A percentile compares a stretch with the other conserved stretches of the same genome.
Evolutionary conservation across 1,140 invertebrate genomes (phyloP).

Genomic region (Ips typographus): DNA sequence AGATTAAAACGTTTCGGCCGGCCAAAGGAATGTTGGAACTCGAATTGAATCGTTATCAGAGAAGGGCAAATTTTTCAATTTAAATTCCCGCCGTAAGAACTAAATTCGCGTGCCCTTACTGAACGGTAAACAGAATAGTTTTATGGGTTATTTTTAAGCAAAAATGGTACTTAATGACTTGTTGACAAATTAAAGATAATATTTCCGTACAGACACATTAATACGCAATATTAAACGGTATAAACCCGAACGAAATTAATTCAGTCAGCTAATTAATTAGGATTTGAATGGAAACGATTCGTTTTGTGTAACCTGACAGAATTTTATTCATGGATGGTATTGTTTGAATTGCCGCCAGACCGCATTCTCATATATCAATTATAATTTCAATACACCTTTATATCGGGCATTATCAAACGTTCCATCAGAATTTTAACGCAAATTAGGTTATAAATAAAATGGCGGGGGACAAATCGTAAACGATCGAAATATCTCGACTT

Average conservation of each 20-base stretch:
- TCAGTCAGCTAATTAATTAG: neutral
- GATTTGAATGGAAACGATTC: conserved; percentile 5
- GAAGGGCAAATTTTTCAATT: no score
- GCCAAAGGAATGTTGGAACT: no score
- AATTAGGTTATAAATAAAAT: conserved; percentile 24
- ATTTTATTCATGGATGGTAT: conserved; percentile 1
- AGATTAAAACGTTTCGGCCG: no score
- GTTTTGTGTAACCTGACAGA: conserved; percentile 7
- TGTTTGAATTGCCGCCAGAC: conserved; percentile 1
- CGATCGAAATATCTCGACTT: conserved; percentile 6
- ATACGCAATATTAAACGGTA: neutral
- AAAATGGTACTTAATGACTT: no score
- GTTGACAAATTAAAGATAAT: no score
- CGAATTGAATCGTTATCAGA: no score
- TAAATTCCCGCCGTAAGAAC: no score
- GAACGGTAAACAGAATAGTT: no score
- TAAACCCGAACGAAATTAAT: neutral
- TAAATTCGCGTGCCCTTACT: no score
- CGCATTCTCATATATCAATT: conserved; percentile 12
- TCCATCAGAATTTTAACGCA: conserved; percentile 17
- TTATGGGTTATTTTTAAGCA: no score
- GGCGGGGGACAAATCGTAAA: conserved; percentile 14
- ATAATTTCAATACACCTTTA: conserved; percentile 17
- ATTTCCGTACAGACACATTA: no score
- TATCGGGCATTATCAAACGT: conserved; percentile 15